Evolutionary conservation across 2,888 invertebrate species (phyloP), one percentile per base, ranked within the genome.

Genomic region (Perdita meconis): DNA sequence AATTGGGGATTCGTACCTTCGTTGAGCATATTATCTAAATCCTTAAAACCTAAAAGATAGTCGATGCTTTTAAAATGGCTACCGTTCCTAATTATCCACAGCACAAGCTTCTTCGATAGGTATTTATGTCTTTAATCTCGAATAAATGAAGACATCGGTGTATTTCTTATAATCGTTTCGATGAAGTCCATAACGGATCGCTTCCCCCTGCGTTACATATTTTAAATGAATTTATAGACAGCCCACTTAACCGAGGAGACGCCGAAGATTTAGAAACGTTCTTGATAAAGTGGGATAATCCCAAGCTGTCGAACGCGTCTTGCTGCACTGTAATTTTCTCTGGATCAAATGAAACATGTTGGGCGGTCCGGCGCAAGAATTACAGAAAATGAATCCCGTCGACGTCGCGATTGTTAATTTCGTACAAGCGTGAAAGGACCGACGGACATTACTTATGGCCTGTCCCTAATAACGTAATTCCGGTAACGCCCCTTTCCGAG

Each of bases 401-500:
- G n/a, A 26, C 2, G 34, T 50, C 3, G 19, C n/a, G 55, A 47
- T 47, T 51, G 51, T 53, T 64, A 56, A 70, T 70, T 56, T 65
- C 24, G 26, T 13, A 44, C 2, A 2, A 2, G n/a, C 12, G 13
- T 10, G n/a, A 59, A 24, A n/a, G 30, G 24, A 34, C 22, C n/a
- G n/a, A n/a, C n/a, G n/a, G 22, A 19, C 4, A n/a, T 40, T 34
- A 61, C 53, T 68, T 61, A 64, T n/a, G 56, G 40, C 13, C n/a
- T 13, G 26, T 10, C 30, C 50, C 40, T 71, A 51, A 71, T 71
- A 59, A 71, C 42, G 51, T 71, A 42, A 66, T 66, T 55, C 40
- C 42, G 40, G 65, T 16, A 19, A 53, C 69, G 63, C 44, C 63
- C 68, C 40, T 12, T 16, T 40, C 47, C 36, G 36, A 47, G 8